Percentiles rank a stretch among this genome's conserved stretches.
phyloP scores from a whole-genome alignment of 2,113 vertebrate genomes.

The Malurus alboscapulatus region DNA sequence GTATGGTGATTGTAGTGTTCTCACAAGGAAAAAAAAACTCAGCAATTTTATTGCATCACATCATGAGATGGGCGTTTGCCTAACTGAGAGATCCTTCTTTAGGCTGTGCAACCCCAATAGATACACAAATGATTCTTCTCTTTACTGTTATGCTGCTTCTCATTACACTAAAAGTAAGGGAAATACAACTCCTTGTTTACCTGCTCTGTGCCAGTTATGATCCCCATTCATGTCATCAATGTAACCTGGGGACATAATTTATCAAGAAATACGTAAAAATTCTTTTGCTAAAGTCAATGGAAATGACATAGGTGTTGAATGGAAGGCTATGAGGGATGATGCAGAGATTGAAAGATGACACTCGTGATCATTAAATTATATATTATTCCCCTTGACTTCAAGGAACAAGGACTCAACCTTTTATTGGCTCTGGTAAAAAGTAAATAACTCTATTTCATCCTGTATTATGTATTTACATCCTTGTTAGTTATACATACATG shows the following conservation, averaged over 20 bases:
- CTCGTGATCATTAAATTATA: background rate
- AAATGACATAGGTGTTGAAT: background rate
- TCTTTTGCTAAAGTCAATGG: background rate
- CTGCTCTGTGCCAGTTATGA: background rate
- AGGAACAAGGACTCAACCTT: background rate
- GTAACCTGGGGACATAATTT: background rate
- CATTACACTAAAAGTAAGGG: background rate
- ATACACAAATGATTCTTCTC: background rate
- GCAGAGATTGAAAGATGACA: background rate
- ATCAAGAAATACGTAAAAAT: background rate
- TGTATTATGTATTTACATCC: background rate
- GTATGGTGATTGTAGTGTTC: background rate
- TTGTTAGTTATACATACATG: background rate
- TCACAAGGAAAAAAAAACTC: background rate
- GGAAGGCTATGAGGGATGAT: fast-evolving
- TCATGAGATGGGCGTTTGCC: fast-evolving
- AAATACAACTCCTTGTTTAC: background rate
- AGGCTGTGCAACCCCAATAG: background rate
- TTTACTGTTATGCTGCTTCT: background rate
- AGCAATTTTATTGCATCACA: no score
- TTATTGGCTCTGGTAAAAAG: background rate
- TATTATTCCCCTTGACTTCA: background rate
- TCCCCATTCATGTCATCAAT: background rate
- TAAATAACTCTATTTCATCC: background rate
- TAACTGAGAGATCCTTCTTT: background rate